Conservation (phyloP, 2,113 vertebrate genomes). For the Oreotrochilus melanogaster region DNA sequence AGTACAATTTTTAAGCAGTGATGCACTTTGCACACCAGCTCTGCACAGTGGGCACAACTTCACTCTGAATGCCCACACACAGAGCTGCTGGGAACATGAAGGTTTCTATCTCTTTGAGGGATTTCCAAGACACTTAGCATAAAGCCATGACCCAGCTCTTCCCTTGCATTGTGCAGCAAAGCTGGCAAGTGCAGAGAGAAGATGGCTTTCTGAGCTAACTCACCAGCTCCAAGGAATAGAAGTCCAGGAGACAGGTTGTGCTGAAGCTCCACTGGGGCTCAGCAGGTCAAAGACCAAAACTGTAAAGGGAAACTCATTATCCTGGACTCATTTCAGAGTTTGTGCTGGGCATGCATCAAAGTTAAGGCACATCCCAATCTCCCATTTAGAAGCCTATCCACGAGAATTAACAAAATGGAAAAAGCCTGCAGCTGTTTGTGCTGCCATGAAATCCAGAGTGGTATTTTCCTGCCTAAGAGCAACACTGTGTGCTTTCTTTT, state of each 20-base stretch:
- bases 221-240: neutral
- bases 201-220: neutral
- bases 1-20: neutral
- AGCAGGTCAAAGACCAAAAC: neutral
- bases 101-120: neutral
- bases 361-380: neutral
- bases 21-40: neutral
- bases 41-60: neutral
- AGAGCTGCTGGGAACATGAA: neutral
- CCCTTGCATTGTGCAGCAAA: neutral
- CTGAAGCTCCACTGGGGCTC: neutral
- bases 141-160: neutral
- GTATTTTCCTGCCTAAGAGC: neutral
- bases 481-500: fast-evolving
- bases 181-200: neutral
- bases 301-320: neutral
- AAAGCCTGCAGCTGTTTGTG: neutral
- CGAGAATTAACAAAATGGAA: neutral
- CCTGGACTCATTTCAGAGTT: neutral
- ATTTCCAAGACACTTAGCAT: neutral
- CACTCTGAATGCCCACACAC: neutral
- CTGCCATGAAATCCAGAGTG: neutral
- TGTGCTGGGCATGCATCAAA: neutral
- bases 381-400: neutral
- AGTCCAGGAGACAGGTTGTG: fast-evolving